phyloP scores from a whole-genome alignment of 2,113 vertebrate genomes.

The Varanus salvator region DNA sequence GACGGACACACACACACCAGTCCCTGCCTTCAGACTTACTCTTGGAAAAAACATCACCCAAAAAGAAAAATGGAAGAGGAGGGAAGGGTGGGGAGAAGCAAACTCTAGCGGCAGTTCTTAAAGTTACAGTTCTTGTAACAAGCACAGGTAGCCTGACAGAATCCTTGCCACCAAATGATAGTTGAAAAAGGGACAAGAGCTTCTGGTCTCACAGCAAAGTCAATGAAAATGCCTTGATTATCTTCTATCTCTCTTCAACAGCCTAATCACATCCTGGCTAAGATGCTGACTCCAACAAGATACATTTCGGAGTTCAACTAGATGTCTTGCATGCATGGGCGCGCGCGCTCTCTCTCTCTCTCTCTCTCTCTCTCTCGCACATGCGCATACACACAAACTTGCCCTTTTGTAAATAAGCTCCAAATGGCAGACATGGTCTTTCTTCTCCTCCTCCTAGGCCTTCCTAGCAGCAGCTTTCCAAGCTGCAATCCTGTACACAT shows the following conservation, averaged over 20 bases:
- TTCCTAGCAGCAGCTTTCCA: background rate
- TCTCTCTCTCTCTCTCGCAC: too few relatives aligned
- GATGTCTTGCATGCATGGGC: background rate
- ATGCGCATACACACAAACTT: too few relatives aligned
- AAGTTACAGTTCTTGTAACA: background rate
- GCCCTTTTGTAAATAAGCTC: background rate
- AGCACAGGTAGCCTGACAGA: background rate
- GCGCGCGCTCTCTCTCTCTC: too few relatives aligned
- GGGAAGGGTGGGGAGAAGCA: too few relatives aligned
- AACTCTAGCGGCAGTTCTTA: background rate
- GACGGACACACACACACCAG: background rate
- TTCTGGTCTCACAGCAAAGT: background rate
- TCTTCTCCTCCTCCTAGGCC: background rate
- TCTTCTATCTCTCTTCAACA: background rate
- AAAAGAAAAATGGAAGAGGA: background rate
- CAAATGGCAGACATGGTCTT: too few relatives aligned
- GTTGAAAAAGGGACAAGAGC: too few relatives aligned
- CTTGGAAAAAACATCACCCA: background rate
- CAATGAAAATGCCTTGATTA: background rate
- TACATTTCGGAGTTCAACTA: background rate
- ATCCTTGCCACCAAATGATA: too few relatives aligned
- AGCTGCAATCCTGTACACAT: background rate
- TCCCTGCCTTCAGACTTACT: background rate
- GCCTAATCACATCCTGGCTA: background rate
- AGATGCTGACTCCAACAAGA: background rate